Conservation (phyloP, 1,140 invertebrate species). For the Pomacea maculata region DNA sequence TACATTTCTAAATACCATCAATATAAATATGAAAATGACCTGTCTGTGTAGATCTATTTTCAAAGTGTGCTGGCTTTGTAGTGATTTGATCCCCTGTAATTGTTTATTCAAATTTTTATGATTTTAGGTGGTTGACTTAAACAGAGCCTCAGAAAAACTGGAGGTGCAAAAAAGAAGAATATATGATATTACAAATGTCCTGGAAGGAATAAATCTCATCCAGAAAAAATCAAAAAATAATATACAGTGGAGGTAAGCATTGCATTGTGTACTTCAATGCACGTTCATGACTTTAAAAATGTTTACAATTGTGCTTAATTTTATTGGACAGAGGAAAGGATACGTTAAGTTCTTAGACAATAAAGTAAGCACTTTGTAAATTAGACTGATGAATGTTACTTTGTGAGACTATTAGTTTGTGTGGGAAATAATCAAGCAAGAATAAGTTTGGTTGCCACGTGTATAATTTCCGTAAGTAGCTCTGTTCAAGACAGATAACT, state of each 20-base stretch:
- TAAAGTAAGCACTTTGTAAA: no score
- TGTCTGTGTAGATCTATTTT: background rate
- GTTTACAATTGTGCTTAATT: no score
- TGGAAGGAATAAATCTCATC: conserved; percentile 98
- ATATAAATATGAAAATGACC: background rate
- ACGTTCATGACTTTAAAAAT: no score
- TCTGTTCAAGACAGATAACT: no score
- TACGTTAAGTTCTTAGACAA: no score
- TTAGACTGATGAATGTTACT: no score
- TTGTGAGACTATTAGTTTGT: no score
- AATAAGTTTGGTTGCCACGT: no score
- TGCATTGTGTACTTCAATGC: conserved; percentile 14
- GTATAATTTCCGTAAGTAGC: no score
- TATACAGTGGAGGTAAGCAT: conserved; percentile 74
- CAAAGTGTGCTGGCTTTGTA: background rate
- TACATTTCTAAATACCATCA: background rate
- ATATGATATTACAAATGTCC: conserved; percentile 99
- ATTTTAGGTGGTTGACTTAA: conserved; percentile 59
- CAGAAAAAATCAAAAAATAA: conserved; percentile 98
- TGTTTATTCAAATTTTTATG: conserved; percentile 7
- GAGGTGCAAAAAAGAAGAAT: conserved; percentile 95
- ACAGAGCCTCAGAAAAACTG: conserved; percentile 88
- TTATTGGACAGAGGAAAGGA: no score
- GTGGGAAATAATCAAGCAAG: no score
- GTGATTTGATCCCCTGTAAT: no score